These are phyloP conservation scores for Sitodiplosis mosellana DNA, from an alignment of 1,140 invertebrate species.

Conservation along the genomic window DNA sequence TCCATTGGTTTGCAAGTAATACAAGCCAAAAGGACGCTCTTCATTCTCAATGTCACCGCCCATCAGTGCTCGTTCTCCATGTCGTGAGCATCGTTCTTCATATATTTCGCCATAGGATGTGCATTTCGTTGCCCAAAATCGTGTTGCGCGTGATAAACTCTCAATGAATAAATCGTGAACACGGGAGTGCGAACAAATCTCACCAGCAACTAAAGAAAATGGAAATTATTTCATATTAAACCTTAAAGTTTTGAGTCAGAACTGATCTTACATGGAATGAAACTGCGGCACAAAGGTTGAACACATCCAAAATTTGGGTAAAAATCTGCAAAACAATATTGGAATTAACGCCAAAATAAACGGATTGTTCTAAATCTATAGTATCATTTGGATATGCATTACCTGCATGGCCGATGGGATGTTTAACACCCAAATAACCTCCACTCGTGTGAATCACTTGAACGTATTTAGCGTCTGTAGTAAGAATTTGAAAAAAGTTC, in stretches of 20 bases:
- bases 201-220: slow-evolving; percentile 4
- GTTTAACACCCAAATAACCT: slow-evolving; percentile 26
- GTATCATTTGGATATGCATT: too few relatives aligned
- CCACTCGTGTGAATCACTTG: slow-evolving; percentile 44
- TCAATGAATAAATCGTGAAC: slow-evolving; percentile 28
- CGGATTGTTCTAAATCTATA: too few relatives aligned
- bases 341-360: too few relatives aligned
- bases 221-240: background rate
- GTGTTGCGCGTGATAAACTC: slow-evolving; percentile 20
- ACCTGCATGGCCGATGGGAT: slow-evolving; percentile 24
- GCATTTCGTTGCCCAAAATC: slow-evolving; percentile 20
- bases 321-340: slow-evolving; percentile 25
- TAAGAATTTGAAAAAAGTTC: slow-evolving; percentile 11
- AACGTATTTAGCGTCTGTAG: slow-evolving; percentile 33
- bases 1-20: background rate
- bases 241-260: background rate
- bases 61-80: background rate
- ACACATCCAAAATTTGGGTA: slow-evolving; percentile 16
- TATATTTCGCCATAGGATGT: slow-evolving; percentile 21
- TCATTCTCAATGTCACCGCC: background rate
- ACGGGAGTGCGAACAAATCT: slow-evolving; percentile 29
- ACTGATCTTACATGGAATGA: slow-evolving; percentile 2
- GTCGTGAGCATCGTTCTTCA: background rate
- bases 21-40: background rate
- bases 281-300: slow-evolving; percentile 6